These are phyloP conservation scores for Habrosyne pyritoides DNA, from an alignment of 2,888 invertebrate genomes.

Conservation along the genomic window DNA sequence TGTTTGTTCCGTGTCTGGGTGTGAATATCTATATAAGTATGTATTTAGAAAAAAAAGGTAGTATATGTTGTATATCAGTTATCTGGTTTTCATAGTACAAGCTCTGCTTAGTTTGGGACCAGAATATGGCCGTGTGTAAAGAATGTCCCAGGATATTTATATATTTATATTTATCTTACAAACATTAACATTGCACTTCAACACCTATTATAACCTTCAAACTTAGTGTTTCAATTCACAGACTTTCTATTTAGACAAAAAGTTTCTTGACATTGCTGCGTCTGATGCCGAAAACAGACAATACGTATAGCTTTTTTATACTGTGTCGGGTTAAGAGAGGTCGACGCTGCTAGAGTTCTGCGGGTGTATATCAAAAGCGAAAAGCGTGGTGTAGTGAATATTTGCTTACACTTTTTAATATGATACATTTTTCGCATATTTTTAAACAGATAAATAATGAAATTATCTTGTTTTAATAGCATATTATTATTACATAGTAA, in stretches of 20 bases:
- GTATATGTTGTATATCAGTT: no score
- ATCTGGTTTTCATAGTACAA: no score
- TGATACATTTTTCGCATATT: neutral
- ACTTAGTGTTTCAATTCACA: slow-evolving; percentile 1
- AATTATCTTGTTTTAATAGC: no score
- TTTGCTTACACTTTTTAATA: slow-evolving; percentile 9
- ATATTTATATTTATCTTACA: no score
- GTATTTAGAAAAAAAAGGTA: no score
- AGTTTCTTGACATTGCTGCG: neutral
- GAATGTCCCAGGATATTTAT: no score
- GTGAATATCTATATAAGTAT: no score
- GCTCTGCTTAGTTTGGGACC: no score
- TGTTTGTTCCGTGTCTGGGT: no score
- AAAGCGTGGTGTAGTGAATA: neutral
- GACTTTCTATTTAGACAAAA: slow-evolving; percentile 10
- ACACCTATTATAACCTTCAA: neutral
- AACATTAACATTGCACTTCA: neutral
- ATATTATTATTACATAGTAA: no score
- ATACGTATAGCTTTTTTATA: slow-evolving; percentile 10
- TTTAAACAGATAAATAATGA: no score
- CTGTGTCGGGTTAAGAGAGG: slow-evolving; percentile 16
- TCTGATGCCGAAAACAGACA: slow-evolving; percentile 10
- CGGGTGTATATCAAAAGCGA: slow-evolving; percentile 11
- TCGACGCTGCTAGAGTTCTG: slow-evolving; percentile 12
- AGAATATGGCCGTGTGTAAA: no score